A percentile compares a stretch with the other conserved stretches of the same genome.
phyloP scores from a whole-genome alignment of 2,888 invertebrate species.

The Lapara coniferarum region DNA sequence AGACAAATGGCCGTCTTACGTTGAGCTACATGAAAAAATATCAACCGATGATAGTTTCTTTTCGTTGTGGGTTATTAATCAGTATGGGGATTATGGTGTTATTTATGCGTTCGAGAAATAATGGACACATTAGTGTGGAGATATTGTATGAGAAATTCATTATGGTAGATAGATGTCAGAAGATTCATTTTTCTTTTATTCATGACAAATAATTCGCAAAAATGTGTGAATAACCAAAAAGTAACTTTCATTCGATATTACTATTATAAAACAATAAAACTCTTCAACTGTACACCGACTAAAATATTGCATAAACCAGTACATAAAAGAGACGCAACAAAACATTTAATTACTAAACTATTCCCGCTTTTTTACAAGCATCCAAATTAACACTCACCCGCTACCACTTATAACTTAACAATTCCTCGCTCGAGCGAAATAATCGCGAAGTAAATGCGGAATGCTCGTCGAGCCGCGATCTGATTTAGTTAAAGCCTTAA shows the following conservation, averaged over 20 bases:
- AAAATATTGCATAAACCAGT: too few species aligned
- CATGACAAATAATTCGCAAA: too few species aligned
- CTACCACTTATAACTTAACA: slow-evolving; percentile 28
- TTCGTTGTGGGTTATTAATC: not conserved
- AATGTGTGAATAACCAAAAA: too few species aligned
- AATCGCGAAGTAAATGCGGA: slow-evolving; percentile 52
- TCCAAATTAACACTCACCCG: not conserved
- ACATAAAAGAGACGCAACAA: too few species aligned
- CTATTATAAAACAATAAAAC: too few species aligned
- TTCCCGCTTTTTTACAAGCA: too few species aligned
- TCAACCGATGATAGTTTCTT: not conserved
- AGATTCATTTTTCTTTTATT: too few species aligned
- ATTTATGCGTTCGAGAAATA: not conserved
- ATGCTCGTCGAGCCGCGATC: slow-evolving; percentile 47
- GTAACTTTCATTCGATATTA: too few species aligned
- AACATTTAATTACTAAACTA: too few species aligned
- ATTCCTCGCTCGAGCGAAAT: slow-evolving; percentile 38
- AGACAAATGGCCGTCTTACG: not conserved
- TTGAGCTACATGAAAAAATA: not conserved
- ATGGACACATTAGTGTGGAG: not conserved
- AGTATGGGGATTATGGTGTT: not conserved
- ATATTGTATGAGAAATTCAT: not conserved
- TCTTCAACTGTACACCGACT: too few species aligned
- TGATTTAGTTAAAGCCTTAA: slow-evolving; percentile 63
- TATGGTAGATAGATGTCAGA: not conserved